These are phyloP conservation scores for Spheniscus mendiculus DNA, from an alignment of 2,113 vertebrate genomes.

Conservation along the genomic window DNA sequence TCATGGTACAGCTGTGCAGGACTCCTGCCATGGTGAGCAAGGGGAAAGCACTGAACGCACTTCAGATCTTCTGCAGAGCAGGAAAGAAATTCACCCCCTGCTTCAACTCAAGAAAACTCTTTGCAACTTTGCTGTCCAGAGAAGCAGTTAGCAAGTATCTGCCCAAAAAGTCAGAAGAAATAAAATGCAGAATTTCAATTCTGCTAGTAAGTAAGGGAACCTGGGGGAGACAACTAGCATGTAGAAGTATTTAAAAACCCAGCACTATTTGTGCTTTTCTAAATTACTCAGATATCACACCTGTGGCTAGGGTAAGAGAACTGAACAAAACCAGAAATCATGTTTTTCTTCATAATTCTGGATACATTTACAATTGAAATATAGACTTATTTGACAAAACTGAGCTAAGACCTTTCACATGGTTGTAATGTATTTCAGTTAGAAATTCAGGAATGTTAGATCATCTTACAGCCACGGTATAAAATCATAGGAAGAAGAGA, in stretches of 20 bases:
- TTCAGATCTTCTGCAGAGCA: not conserved
- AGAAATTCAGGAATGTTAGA: not conserved
- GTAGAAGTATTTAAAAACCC: not conserved
- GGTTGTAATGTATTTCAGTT: not conserved
- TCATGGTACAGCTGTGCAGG: accelerated
- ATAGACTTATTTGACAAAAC: not conserved
- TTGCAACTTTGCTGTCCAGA: not conserved
- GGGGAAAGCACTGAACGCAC: accelerated
- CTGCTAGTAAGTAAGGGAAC: not conserved
- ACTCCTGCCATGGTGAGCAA: accelerated
- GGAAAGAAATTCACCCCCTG: not conserved
- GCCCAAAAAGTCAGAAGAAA: not conserved
- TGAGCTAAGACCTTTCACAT: not conserved
- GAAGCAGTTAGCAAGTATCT: not conserved
- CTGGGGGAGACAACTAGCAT: not conserved
- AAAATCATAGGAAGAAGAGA: slow-evolving; percentile 17
- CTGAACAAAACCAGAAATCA: not conserved
- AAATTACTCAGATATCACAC: not conserved
- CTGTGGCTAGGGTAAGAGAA: not conserved
- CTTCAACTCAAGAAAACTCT: not conserved
- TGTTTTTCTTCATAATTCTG: not conserved
- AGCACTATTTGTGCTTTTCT: not conserved
- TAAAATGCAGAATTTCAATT: not conserved
- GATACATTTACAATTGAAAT: not conserved
- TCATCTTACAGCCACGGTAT: not conserved